Evolutionary conservation across 2,113 vertebrate genomes (phyloP).

Genomic region (Dendrocopos noguchii): DNA sequence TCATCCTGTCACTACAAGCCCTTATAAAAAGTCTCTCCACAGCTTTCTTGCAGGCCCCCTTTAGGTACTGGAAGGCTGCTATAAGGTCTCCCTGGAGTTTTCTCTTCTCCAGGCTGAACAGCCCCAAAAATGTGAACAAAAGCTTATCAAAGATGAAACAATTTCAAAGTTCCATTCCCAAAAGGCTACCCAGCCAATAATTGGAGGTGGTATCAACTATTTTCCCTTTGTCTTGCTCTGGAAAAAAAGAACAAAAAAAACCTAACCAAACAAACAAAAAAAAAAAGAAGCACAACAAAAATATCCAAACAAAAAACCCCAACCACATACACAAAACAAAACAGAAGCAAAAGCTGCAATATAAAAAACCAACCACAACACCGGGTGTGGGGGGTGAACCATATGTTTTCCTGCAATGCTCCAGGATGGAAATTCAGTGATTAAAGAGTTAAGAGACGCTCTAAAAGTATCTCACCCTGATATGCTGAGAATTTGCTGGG

Average conservation of each 20-base stretch:
- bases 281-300: background rate
- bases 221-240: background rate
- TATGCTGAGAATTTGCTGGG: constrained; percentile 46
- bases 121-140: background rate
- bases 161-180: background rate
- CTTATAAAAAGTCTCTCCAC: too few species aligned
- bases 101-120: too few species aligned
- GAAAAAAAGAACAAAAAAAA: background rate
- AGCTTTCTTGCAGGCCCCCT: too few species aligned
- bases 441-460: constrained; percentile 47
- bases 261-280: background rate
- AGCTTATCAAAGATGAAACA: background rate
- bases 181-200: background rate
- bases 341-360: background rate
- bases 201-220: background rate
- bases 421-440: background rate
- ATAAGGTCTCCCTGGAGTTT: too few species aligned
- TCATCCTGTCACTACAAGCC: too few species aligned
- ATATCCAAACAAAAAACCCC: background rate
- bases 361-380: background rate
- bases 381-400: background rate
- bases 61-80: too few species aligned
- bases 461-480: constrained; percentile 57
- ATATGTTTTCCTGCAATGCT: background rate
- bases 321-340: background rate